phyloP scores from a whole-genome alignment of 37 sponge, comb jelly and placozoan species.

The Lycopodina hypogea region DNA sequence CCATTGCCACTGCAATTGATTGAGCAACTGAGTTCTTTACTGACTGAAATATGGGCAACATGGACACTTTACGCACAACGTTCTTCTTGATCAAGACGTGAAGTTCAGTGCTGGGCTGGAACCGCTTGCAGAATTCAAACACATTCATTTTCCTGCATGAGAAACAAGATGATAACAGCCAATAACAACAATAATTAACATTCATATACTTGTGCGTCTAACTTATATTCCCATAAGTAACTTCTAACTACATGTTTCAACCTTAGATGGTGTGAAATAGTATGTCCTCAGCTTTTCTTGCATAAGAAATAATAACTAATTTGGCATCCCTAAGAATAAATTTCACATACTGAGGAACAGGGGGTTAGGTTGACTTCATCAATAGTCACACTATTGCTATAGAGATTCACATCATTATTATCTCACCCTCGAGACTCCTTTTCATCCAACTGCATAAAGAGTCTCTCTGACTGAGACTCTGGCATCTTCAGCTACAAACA shows the following conservation, averaged over 20 bases:
- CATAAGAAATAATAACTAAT: too few relatives aligned
- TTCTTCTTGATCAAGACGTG: conserved; percentile 27
- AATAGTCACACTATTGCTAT: too few relatives aligned
- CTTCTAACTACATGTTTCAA: too few relatives aligned
- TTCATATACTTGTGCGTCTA: background rate
- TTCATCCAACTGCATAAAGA: conserved; percentile 48
- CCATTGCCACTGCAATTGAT: too few relatives aligned
- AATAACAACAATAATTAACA: background rate
- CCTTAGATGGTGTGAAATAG: too few relatives aligned
- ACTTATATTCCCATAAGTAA: too few relatives aligned
- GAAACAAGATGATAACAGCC: background rate
- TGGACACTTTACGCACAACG: background rate
- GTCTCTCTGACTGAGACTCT: conserved; percentile 14
- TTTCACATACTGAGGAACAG: too few relatives aligned
- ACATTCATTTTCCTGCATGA: conserved; percentile 19
- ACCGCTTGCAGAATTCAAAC: conserved; percentile 33
- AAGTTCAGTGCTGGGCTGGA: conserved; percentile 26
- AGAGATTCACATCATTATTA: background rate
- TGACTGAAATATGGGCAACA: background rate
- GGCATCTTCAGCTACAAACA: conserved; percentile 11
- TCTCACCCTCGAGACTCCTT: background rate
- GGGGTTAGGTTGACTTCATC: too few relatives aligned
- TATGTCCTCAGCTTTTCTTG: too few relatives aligned
- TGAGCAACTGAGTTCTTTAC: too few relatives aligned
- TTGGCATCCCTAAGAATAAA: too few relatives aligned